Percentiles rank a stretch among this genome's conserved stretches.
Evolutionary conservation across 2,888 invertebrate genomes (phyloP).

Genomic region (Sphecodes monilicornis): DNA sequence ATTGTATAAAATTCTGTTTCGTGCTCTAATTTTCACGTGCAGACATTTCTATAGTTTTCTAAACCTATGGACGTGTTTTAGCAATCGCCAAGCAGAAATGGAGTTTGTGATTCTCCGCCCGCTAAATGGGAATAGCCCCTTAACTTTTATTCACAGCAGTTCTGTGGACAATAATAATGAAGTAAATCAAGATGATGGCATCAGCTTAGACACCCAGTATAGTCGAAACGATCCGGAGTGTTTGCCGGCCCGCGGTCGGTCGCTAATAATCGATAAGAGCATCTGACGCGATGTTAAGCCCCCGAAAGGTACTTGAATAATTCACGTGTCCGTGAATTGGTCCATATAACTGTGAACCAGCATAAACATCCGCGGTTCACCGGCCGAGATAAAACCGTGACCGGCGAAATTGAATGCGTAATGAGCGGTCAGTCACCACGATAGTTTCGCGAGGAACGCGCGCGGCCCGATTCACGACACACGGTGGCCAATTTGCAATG

Average conservation of each 20-base stretch:
- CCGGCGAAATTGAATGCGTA: slow-evolving; percentile 2
- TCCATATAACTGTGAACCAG: background rate
- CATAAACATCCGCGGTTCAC: background rate
- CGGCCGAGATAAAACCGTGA: background rate
- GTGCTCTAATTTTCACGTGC: too few species aligned
- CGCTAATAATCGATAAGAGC: background rate
- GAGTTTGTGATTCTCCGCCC: too few species aligned
- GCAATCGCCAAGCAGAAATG: too few species aligned
- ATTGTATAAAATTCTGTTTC: too few species aligned
- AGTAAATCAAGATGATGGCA: background rate
- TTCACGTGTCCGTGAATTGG: background rate
- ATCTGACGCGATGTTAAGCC: background rate
- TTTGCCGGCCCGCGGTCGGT: background rate
- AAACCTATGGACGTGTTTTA: too few species aligned
- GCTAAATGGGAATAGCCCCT: background rate
- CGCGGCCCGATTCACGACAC: background rate
- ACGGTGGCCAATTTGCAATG: background rate
- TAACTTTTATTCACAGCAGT: background rate
- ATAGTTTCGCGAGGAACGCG: background rate
- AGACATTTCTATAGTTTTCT: too few species aligned
- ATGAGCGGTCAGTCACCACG: background rate
- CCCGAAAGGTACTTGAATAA: background rate
- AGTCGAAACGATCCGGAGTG: background rate
- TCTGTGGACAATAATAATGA: background rate
- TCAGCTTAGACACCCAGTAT: background rate